phyloP scores from a whole-genome alignment of 2,888 invertebrate species.

The Eutolmus rufibarbis region DNA sequence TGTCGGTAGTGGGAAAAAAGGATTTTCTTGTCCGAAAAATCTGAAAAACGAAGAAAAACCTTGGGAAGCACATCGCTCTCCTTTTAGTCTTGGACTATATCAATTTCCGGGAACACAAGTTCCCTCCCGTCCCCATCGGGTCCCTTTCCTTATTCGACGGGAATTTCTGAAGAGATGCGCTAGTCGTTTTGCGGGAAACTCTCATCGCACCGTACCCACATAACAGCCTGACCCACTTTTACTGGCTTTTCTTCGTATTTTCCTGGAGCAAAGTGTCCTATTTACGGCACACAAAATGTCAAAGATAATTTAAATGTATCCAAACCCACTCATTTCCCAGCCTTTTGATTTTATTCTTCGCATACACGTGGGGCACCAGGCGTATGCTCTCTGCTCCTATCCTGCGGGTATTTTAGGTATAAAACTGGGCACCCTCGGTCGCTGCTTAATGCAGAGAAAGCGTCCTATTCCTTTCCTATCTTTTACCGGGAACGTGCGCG shows the following conservation, averaged over 20 bases:
- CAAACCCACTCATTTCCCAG: background rate
- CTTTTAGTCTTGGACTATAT: background rate
- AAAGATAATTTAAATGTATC: conserved; percentile 18
- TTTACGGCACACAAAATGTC: conserved; percentile 18
- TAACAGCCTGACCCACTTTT: background rate
- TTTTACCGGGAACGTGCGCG: background rate
- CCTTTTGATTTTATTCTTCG: conserved; percentile 3
- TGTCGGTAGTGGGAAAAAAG: background rate
- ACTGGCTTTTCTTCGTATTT: background rate
- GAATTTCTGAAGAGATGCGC: background rate
- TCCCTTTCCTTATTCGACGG: background rate
- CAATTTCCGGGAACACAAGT: background rate
- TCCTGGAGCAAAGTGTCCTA: conserved; percentile 6
- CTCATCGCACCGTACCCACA: background rate
- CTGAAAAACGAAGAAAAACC: background rate
- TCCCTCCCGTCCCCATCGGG: background rate
- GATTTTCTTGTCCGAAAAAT: background rate
- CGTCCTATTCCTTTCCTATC: background rate
- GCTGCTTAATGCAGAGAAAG: background rate
- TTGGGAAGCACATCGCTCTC: background rate
- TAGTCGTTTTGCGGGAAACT: background rate
- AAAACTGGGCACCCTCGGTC: background rate
- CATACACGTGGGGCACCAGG: background rate
- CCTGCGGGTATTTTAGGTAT: background rate
- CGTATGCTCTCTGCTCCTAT: background rate